These are phyloP conservation scores for Strigops habroptila DNA, from an alignment of 2,113 vertebrate genomes.

Conservation along the genomic window DNA sequence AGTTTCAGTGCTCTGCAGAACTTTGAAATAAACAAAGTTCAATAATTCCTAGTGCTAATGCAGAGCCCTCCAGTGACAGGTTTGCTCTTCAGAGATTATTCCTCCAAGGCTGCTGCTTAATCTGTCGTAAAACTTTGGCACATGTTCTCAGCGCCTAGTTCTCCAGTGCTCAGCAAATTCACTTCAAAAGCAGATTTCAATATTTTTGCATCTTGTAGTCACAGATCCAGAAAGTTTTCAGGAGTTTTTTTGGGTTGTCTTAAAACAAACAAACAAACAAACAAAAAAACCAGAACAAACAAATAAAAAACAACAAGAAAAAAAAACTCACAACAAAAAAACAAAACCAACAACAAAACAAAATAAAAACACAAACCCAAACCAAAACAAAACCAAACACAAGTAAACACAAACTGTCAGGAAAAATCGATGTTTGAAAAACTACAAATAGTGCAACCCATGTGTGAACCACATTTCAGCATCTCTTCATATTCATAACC, in stretches of 20 bases:
- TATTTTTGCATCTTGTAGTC: neutral
- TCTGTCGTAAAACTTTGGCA: neutral
- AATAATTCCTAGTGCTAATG: neutral
- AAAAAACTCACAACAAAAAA: neutral
- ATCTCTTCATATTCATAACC: neutral
- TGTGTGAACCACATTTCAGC: neutral
- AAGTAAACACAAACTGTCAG: neutral
- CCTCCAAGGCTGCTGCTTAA: neutral
- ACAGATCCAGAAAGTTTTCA: neutral
- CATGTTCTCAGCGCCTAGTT: neutral
- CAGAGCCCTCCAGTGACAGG: neutral
- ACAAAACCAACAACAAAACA: neutral
- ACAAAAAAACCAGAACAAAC: neutral
- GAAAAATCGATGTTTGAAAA: neutral
- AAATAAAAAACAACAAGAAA: too few species aligned
- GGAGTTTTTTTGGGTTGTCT: accelerated
- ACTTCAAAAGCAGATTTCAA: neutral
- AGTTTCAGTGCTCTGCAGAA: neutral
- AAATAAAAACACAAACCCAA: neutral
- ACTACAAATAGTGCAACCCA: neutral
- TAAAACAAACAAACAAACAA: neutral
- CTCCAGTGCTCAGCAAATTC: neutral
- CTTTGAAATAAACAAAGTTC: neutral
- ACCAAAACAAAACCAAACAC: neutral
- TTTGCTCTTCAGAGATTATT: neutral